Conservation (phyloP, 1,140 invertebrate genomes). For the Mercenaria mercenaria region DNA sequence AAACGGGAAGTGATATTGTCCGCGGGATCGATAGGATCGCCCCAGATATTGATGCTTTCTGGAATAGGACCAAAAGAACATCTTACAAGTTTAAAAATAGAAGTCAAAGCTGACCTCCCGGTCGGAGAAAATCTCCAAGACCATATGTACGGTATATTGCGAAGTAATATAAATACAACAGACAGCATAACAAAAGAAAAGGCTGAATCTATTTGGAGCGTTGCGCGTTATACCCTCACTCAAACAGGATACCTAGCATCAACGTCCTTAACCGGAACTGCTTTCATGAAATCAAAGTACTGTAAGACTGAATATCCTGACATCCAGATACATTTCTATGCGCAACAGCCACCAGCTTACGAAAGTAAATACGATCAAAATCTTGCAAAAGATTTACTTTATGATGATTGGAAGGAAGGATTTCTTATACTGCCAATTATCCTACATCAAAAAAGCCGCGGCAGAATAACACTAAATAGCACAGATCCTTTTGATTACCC, state of each 20-base stretch:
- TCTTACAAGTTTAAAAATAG: conserved; percentile 72
- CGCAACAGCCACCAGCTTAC: neutral
- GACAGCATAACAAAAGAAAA: conserved; percentile 66
- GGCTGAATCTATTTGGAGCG: conserved; percentile 47
- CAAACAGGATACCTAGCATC: conserved; percentile 68
- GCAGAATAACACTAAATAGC: conserved; percentile 52
- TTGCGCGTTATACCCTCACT: conserved; percentile 68
- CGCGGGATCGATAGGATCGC: conserved; percentile 88
- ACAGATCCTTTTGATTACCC: conserved; percentile 42
- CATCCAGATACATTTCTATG: conserved; percentile 26
- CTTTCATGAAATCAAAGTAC: conserved; percentile 29
- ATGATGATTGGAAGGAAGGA: conserved; percentile 34
- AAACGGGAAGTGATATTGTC: conserved; percentile 88
- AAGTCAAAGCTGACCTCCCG: conserved; percentile 88
- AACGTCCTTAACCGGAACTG: neutral
- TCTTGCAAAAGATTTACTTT: neutral
- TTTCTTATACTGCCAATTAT: conserved; percentile 47
- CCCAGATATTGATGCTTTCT: conserved; percentile 88
- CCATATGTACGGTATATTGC: conserved; percentile 85
- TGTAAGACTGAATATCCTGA: conserved; percentile 4
- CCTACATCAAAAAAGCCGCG: conserved; percentile 66
- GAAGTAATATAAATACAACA: conserved; percentile 63
- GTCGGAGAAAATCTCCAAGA: conserved; percentile 95
- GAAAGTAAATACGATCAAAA: neutral
- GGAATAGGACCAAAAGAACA: conserved; percentile 88